phyloP scores from a whole-genome alignment of 2,113 vertebrate genomes.

The Gobio gobio region DNA sequence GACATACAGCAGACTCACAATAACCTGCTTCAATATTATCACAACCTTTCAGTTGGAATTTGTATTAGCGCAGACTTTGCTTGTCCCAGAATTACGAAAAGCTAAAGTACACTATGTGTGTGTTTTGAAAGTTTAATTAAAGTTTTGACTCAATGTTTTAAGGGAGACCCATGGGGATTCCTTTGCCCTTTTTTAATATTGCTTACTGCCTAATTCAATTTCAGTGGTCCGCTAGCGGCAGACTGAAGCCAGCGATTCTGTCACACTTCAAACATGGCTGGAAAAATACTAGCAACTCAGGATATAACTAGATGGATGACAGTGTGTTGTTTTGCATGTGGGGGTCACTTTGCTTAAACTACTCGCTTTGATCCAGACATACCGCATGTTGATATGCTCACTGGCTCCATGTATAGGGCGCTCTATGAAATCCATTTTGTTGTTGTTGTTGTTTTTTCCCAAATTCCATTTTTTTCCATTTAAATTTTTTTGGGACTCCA shows the following conservation, averaged over 20 bases:
- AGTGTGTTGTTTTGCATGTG: neutral
- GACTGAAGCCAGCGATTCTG: neutral
- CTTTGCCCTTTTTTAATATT: constrained; percentile 48
- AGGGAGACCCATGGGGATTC: constrained; percentile 44
- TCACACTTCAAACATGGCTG: constrained; percentile 28
- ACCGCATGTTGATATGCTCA: neutral
- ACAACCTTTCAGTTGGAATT: constrained; percentile 16
- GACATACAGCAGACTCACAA: neutral
- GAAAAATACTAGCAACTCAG: neutral
- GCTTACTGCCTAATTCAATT: constrained; percentile 54
- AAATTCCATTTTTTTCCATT: no score
- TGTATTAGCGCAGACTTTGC: constrained; percentile 33
- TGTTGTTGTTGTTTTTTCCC: no score
- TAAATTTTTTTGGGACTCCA: no score
- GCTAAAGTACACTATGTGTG: constrained; percentile 29
- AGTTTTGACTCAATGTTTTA: constrained; percentile 45
- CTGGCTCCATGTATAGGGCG: neutral
- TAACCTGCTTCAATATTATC: constrained; percentile 22
- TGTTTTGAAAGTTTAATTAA: constrained; percentile 39
- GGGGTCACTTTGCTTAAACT: neutral
- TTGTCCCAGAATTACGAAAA: constrained; percentile 44
- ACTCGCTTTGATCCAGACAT: neutral
- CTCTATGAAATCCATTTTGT: no score
- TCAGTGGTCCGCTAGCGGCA: constrained; percentile 3
- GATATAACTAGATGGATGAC: neutral